Evolutionary conservation across 2,888 invertebrate species (phyloP).

Genomic region (Yponomeuta evonymella): DNA sequence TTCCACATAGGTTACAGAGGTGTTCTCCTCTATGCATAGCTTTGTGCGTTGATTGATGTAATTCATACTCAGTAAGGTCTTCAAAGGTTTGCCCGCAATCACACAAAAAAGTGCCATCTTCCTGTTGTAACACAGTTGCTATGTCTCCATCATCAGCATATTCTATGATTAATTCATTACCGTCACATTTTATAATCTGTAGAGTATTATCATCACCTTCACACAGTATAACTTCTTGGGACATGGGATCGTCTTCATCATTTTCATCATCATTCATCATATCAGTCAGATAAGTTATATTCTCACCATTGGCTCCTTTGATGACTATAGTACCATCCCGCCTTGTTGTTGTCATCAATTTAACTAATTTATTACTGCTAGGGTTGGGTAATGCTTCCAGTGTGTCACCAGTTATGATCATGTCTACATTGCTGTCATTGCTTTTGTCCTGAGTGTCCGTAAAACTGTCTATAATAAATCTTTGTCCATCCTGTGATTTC

Average conservation of each 20-base stretch:
- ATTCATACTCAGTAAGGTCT: slow-evolving; percentile 56
- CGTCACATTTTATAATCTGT: slow-evolving; percentile 64
- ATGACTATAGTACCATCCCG: slow-evolving; percentile 54
- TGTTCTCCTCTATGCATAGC: slow-evolving; percentile 45
- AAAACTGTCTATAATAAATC: too few relatives aligned
- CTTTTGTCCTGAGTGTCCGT: too few relatives aligned
- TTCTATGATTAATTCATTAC: slow-evolving; percentile 63
- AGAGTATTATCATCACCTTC: slow-evolving; percentile 62
- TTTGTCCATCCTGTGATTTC: slow-evolving; percentile 25
- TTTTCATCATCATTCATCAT: slow-evolving; percentile 42
- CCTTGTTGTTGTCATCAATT: slow-evolving; percentile 52
- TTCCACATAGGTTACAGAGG: slow-evolving; percentile 62
- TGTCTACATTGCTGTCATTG: slow-evolving; percentile 26
- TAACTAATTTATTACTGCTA: slow-evolving; percentile 45
- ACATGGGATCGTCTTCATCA: slow-evolving; percentile 45
- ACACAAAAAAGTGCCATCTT: slow-evolving; percentile 61
- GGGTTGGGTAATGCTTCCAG: slow-evolving; percentile 27
- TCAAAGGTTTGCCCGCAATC: slow-evolving; percentile 65
- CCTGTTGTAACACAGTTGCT: slow-evolving; percentile 58
- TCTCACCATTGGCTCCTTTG: slow-evolving; percentile 40
- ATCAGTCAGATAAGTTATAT: slow-evolving; percentile 52
- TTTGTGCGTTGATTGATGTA: slow-evolving; percentile 61
- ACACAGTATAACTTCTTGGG: slow-evolving; percentile 56
- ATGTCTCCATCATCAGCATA: slow-evolving; percentile 64
- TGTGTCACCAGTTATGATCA: slow-evolving; percentile 22